phyloP scores from a whole-genome alignment of 2,797 vertebrate species.

The Nasua narica region DNA sequence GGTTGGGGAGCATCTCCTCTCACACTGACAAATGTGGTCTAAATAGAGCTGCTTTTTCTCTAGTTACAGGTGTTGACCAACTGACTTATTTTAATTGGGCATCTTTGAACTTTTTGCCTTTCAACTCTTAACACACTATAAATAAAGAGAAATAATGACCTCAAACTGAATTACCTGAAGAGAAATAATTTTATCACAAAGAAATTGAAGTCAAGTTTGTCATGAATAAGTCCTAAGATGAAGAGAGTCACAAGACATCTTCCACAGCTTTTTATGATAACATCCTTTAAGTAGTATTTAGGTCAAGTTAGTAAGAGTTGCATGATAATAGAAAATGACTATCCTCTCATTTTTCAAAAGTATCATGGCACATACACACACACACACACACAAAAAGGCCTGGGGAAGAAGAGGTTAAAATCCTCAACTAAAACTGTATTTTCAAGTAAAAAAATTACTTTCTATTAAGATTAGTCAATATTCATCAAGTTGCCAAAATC shows the following conservation, averaged over 20 bases:
- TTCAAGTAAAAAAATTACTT: background rate
- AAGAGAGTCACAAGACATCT: background rate
- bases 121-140: background rate
- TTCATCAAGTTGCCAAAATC: constrained; percentile 24
- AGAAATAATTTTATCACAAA: constrained; percentile 30
- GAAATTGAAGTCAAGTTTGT: background rate
- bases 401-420: background rate
- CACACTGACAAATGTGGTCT: background rate
- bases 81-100: background rate
- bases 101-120: background rate
- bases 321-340: background rate
- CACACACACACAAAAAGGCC: background rate
- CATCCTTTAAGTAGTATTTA: background rate
- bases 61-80: background rate
- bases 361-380: background rate
- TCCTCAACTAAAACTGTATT: background rate
- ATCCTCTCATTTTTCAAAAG: constrained; percentile 16
- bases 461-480: constrained; percentile 1
- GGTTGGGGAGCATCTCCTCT: background rate
- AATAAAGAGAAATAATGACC: background rate
- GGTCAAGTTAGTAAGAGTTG: background rate
- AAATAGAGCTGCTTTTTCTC: background rate
- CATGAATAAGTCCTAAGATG: background rate
- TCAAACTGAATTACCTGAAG: constrained; percentile 28
- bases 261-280: background rate